Evolutionary conservation across 2,113 vertebrate species (phyloP).

Genomic region (Atractosteus spatula): DNA sequence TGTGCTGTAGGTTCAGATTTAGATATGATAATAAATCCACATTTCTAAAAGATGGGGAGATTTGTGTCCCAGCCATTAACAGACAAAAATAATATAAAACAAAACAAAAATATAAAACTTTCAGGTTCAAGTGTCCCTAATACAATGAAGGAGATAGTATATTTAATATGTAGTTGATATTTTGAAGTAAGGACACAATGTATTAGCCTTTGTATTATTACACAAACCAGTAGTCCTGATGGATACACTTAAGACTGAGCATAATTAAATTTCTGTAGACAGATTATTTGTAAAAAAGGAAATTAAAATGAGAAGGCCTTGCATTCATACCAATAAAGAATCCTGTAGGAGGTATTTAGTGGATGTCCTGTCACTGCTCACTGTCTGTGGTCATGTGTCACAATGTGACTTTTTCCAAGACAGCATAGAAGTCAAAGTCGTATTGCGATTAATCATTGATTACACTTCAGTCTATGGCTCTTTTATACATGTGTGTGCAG

Average conservation of each 20-base stretch:
- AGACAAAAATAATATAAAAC: too few relatives aligned
- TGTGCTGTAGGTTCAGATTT: too few relatives aligned
- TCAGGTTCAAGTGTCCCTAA: too few relatives aligned
- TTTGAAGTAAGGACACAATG: too few relatives aligned
- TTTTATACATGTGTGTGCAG: neutral
- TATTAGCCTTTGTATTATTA: too few relatives aligned
- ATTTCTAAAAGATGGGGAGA: too few relatives aligned
- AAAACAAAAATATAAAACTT: too few relatives aligned
- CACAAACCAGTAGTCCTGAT: too few relatives aligned
- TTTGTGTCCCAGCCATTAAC: too few relatives aligned
- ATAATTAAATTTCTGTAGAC: conserved; percentile 43
- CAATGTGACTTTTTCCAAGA: neutral
- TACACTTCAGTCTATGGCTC: neutral
- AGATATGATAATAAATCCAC: too few relatives aligned
- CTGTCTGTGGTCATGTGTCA: conserved; percentile 14
- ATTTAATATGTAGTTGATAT: too few relatives aligned
- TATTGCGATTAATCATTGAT: neutral
- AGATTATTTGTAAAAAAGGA: conserved; percentile 35
- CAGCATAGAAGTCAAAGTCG: neutral
- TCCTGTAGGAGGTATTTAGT: conserved; percentile 11
- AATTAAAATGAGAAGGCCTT: conserved; percentile 30
- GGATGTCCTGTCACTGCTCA: conserved; percentile 7
- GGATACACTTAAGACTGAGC: conserved; percentile 17
- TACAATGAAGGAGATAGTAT: too few relatives aligned
- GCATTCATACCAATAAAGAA: conserved; percentile 12